Evolutionary conservation across 1,140 invertebrate species (phyloP).

Genomic region (Lepidostoma basale): DNA sequence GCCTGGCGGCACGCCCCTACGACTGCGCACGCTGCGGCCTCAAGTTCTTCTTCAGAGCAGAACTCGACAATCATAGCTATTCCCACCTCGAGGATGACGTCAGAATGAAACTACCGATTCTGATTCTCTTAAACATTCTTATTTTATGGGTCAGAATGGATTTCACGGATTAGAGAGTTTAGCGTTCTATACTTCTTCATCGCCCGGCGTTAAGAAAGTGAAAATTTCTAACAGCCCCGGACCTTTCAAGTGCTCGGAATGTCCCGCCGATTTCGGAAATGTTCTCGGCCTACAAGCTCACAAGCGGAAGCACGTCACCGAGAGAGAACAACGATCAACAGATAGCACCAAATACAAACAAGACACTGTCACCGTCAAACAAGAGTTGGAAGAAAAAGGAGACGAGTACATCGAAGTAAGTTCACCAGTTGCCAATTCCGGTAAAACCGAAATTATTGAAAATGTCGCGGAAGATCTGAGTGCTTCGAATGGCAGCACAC

Average conservation of each 20-base stretch:
- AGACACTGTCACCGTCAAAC: conserved; percentile 35
- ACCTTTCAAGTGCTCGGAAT: conserved; percentile 36
- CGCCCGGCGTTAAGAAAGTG: conserved; percentile 37
- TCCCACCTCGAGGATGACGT: conserved; percentile 61
- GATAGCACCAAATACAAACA: conserved; percentile 26
- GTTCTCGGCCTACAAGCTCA: conserved; percentile 33
- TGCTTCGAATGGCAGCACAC: conserved; percentile 30
- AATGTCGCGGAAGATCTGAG: conserved; percentile 21
- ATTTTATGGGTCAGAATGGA: conserved; percentile 40
- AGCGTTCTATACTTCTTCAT: conserved; percentile 35
- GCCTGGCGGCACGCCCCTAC: conserved; percentile 77
- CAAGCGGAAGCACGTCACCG: conserved; percentile 14
- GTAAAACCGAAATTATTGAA: conserved; percentile 3
- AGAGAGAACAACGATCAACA: conserved; percentile 4
- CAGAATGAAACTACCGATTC: conserved; percentile 34
- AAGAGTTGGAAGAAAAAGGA: conserved; percentile 41
- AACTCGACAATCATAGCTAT: conserved; percentile 84
- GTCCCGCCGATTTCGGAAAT: conserved; percentile 33
- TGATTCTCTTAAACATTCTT: conserved; percentile 35
- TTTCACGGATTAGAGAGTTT: conserved; percentile 39
- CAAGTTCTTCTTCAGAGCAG: conserved; percentile 90
- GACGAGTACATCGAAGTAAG: conserved; percentile 44
- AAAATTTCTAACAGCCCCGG: conserved; percentile 39
- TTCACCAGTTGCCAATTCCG: conserved; percentile 31
- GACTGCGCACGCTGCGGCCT: conserved; percentile 82